Evolutionary conservation across 2,888 invertebrate species (phyloP), one percentile per base, ranked within the genome.

Genomic region (Electrophaes corylata): DNA sequence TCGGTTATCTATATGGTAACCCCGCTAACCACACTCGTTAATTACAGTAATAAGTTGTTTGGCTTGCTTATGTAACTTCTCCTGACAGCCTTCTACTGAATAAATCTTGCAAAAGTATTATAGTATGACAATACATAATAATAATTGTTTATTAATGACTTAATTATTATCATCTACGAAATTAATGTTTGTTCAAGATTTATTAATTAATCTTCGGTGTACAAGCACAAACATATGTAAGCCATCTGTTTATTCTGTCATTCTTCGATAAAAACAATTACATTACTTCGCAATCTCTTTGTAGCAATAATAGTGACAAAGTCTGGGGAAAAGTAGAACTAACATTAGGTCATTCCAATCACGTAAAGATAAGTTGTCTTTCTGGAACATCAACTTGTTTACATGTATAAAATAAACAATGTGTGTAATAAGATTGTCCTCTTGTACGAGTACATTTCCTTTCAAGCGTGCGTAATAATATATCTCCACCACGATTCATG

Each of bases 1-100:
- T 46, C 40, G 16, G 47, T 45, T 44, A 51, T 52, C 62, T 58
- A 60, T 52, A 60, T 56, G 59, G 54, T 62, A 66, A 64, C 63
- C 60, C 58, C 39, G 44, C 53, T 57, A 60, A 57, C 41, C 19
- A 40, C 45, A 55, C 56, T 51, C 37, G 57, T 58, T 69, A 67
- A 68, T 65, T 67, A 64, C 59, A 49, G 56, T 67, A 67, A 67
- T 65, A 67, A 67, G 57, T 53, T 51, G 60, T 48, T 58, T 8
- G 43, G 33, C 31, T 44, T 29, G 57, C 55, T 67, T 69, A 50
- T 55, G 62, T 55, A 62, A 66, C 56, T 45, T 47, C 33, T 37
- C 18, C 33, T 33, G 31, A 5, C 33, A 23, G 31, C 61, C 56
- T 61, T 54, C 53, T 31, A 33, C n/a, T 53, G 26, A 45, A 60